Conservation (phyloP, 2,797 vertebrate genomes). For the Fratercula arctica region DNA sequence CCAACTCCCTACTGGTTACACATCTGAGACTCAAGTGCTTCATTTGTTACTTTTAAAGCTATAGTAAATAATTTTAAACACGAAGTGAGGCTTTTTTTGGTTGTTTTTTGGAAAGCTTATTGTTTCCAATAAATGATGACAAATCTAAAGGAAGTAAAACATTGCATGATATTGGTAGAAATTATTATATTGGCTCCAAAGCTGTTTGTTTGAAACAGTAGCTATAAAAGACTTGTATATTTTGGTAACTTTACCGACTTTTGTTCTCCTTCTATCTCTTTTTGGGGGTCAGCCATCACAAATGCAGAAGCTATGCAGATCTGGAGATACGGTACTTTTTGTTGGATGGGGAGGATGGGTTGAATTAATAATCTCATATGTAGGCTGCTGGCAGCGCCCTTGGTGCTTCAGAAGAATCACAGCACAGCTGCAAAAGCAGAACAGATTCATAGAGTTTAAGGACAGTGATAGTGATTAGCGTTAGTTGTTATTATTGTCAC, state of each 20-base stretch:
- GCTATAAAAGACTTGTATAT: conserved; percentile 13
- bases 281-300: conserved; percentile 51
- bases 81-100: neutral
- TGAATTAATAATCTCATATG: conserved; percentile 19
- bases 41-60: conserved; percentile 63
- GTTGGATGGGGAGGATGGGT: conserved; percentile 11
- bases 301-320: conserved; percentile 50
- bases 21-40: conserved; percentile 54
- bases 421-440: conserved; percentile 41
- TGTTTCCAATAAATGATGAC: neutral
- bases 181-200: conserved; percentile 8
- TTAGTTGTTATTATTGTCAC: neutral
- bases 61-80: conserved; percentile 47
- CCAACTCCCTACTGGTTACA: conserved; percentile 71
- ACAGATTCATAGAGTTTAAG: neutral
- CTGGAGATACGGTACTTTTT: conserved; percentile 14
- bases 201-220: conserved; percentile 50
- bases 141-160: conserved; percentile 28
- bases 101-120: neutral
- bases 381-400: neutral
- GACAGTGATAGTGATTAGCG: neutral
- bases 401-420: neutral
- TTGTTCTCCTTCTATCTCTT: conserved; percentile 8
- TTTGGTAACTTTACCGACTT: conserved; percentile 35
- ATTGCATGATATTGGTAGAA: neutral